Evolutionary conservation across 2,113 vertebrate genomes (phyloP).

Genomic region (Monarcha castaneiventris): DNA sequence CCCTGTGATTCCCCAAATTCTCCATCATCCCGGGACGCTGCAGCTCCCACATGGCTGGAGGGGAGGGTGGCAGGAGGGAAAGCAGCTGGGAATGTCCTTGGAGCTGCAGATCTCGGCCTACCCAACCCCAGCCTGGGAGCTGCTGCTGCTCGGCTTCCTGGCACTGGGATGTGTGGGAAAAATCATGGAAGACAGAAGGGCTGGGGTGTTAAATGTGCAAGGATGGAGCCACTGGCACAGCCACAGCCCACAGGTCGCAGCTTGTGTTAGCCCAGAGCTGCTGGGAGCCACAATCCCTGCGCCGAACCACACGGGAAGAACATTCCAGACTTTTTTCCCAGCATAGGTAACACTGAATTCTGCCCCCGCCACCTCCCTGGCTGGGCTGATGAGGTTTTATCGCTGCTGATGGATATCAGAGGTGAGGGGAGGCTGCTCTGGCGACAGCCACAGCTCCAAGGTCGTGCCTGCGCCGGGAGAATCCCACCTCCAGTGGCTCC

Average conservation of each 20-base stretch:
- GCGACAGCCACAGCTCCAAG: not conserved
- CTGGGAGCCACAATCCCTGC: not conserved
- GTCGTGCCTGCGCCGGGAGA: not conserved
- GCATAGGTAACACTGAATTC: accelerated
- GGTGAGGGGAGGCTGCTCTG: not conserved
- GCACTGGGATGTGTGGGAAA: accelerated
- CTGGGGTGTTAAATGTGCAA: not conserved
- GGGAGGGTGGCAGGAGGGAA: not conserved
- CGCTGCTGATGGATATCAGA: not conserved
- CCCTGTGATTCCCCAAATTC: accelerated
- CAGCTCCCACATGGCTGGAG: accelerated
- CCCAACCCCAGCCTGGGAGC: not conserved
- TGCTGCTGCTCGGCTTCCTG: not conserved
- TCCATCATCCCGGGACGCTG: not conserved
- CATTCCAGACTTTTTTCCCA: not conserved
- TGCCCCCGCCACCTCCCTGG: not conserved
- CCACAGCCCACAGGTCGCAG: not conserved
- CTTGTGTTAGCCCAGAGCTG: not conserved
- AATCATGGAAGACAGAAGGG: accelerated
- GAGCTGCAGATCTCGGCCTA: not conserved
- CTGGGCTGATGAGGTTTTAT: not conserved
- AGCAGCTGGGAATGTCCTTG: not conserved
- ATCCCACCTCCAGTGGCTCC: not conserved
- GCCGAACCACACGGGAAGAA: not conserved
- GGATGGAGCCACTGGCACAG: not conserved